phyloP scores from a whole-genome alignment of 2,113 vertebrate species.

The Trogon melanurus region DNA sequence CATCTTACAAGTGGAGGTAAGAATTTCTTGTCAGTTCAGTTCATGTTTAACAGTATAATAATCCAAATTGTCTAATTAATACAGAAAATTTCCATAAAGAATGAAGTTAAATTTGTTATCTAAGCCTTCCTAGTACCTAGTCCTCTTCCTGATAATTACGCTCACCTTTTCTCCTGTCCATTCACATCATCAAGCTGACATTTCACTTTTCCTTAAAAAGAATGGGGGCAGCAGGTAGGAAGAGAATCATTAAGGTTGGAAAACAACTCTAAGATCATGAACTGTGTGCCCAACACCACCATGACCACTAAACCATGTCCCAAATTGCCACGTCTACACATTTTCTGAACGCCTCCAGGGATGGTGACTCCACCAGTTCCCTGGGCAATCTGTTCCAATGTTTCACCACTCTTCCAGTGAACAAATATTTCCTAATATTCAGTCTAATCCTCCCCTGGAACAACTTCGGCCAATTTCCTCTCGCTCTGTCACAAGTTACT shows the following conservation, averaged over 20 bases:
- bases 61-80: not conserved
- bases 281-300: too few relatives aligned
- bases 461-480: too few relatives aligned
- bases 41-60: not conserved
- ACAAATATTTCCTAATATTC: too few relatives aligned
- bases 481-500: too few relatives aligned
- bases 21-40: not conserved
- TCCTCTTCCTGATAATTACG: not conserved
- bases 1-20: not conserved
- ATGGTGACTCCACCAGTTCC: too few relatives aligned
- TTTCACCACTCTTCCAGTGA: too few relatives aligned
- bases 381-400: too few relatives aligned
- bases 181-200: not conserved
- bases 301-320: too few relatives aligned
- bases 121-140: not conserved
- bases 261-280: too few relatives aligned
- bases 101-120: not conserved
- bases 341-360: too few relatives aligned
- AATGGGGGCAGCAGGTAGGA: not conserved
- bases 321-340: too few relatives aligned
- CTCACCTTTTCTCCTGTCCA: rapidly evolving
- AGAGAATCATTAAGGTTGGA: not conserved
- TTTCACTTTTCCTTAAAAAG: not conserved
- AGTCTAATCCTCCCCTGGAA: too few relatives aligned
- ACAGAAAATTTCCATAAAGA: not conserved